Conservation (phyloP, 1,140 invertebrate genomes). For the Heliconius hermathena region DNA sequence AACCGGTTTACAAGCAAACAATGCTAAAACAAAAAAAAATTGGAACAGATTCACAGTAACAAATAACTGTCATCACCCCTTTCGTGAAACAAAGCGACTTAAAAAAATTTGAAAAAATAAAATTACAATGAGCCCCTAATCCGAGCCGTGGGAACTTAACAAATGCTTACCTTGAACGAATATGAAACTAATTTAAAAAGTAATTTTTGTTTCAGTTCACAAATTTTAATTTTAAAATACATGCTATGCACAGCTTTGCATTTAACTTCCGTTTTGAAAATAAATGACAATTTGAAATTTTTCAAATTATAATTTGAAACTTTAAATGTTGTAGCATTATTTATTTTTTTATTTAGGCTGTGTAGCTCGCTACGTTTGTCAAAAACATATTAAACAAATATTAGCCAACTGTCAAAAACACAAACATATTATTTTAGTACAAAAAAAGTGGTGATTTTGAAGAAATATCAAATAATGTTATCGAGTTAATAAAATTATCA, state of each 20-base stretch:
- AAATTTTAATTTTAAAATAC: slow-evolving; percentile 63
- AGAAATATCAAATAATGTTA: slow-evolving; percentile 43
- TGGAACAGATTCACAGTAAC: slow-evolving; percentile 76
- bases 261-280: slow-evolving; percentile 36
- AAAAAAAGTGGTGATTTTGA: neutral
- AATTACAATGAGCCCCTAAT: slow-evolving; percentile 77
- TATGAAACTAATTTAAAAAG: slow-evolving; percentile 80
- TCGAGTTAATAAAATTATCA: slow-evolving; percentile 79
- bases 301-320: neutral
- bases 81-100: slow-evolving; percentile 74
- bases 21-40: slow-evolving; percentile 74
- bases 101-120: slow-evolving; percentile 75
- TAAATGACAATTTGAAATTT: slow-evolving; percentile 13
- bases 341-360: neutral
- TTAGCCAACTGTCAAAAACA: slow-evolving; percentile 45
- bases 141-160: slow-evolving; percentile 78
- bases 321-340: neutral
- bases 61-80: slow-evolving; percentile 82
- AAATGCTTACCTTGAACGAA: slow-evolving; percentile 75
- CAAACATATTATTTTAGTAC: slow-evolving; percentile 57
- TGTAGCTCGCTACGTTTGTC: neutral
- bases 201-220: slow-evolving; percentile 77
- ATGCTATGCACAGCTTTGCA: slow-evolving; percentile 44
- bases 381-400: slow-evolving; percentile 53
- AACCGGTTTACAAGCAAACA: slow-evolving; percentile 73